These are phyloP conservation scores for Platysternon megacephalum DNA, from an alignment of 2,113 vertebrate genomes.

Conservation along the genomic window DNA sequence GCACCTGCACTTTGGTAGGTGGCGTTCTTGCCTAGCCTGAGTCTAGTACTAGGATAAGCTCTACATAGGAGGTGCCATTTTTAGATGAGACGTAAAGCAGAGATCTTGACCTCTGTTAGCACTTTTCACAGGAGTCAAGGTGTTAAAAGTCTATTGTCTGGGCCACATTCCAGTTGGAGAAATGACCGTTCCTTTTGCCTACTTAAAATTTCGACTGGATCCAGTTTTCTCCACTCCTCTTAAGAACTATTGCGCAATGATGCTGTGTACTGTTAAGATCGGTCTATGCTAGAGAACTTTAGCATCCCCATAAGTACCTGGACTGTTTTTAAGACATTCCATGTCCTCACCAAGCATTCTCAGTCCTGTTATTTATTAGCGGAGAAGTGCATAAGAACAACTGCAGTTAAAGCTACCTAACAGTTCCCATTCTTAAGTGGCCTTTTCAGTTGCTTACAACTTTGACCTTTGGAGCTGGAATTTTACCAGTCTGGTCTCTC, in stretches of 20 bases:
- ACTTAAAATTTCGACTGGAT: neutral
- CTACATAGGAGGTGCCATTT: neutral
- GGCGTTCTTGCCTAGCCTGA: neutral
- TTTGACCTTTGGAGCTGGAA: neutral
- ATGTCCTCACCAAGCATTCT: neutral
- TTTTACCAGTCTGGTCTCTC: constrained; percentile 16
- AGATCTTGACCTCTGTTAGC: neutral
- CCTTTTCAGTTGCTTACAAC: neutral
- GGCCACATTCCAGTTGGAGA: neutral
- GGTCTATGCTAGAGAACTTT: neutral
- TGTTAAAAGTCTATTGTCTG: neutral
- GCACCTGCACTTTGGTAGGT: neutral
- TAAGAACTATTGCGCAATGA: neutral
- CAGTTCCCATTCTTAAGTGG: neutral
- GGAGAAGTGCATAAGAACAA: neutral
- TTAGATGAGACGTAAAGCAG: neutral
- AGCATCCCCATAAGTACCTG: neutral
- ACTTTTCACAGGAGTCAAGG: neutral
- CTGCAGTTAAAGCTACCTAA: neutral
- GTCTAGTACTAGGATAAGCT: neutral
- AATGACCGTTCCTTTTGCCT: neutral
- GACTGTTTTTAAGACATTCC: neutral
- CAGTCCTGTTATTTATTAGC: neutral
- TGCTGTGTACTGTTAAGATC: neutral
- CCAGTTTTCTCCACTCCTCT: neutral